Evolutionary conservation across 1,140 invertebrate genomes (phyloP), one percentile per base, ranked within the genome.

Genomic region (Aphaenogaster floridana): DNA sequence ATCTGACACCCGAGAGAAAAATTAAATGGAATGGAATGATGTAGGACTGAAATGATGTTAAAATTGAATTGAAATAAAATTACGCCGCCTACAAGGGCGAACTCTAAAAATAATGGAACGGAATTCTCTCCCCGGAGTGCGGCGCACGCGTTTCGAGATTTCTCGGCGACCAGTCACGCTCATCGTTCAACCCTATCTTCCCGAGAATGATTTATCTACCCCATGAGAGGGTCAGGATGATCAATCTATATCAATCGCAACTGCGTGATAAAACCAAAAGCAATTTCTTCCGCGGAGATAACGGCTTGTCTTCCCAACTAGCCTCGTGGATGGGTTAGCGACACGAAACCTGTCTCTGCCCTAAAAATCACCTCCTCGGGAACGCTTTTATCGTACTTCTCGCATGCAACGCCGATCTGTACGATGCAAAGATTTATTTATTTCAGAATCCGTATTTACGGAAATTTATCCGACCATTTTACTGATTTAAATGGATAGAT

Each of bases 171-270:
- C 42, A 78, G 21, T 50, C 76, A 78, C 48, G 57, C 76, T 42
- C 72, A 63, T 74, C 39, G 57, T 50, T 63, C 71, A 54, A 13
- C 52, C 8, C 50, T 72, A 57, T 50, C 52, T 54, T 34, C 6
- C 9, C 8, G 39, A 84, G 74, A 91, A 91, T 87, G 86, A 90
- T 91, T 89, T 86, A 85, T 88, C 61, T 61, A 21, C 6, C 15
- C 4, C 13, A 34, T 15, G 69, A 79, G 77, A 84, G 84, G 52
- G 68, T 79, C 57, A 42, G 42, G 64, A 79, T 85, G 88, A 91
- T 91, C 89, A 86, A 91, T 91, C 87, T 91, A 86, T 91, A 91
- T 87, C 90, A 90, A 89, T 91, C 84, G 83, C 42, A 64, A 80
- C 63, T 80, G 52, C 81, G 54, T 39, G 80, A 83, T 88, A 90